phyloP scores from a whole-genome alignment of 2,888 invertebrate genomes.

The Polydesmus complanatus region DNA sequence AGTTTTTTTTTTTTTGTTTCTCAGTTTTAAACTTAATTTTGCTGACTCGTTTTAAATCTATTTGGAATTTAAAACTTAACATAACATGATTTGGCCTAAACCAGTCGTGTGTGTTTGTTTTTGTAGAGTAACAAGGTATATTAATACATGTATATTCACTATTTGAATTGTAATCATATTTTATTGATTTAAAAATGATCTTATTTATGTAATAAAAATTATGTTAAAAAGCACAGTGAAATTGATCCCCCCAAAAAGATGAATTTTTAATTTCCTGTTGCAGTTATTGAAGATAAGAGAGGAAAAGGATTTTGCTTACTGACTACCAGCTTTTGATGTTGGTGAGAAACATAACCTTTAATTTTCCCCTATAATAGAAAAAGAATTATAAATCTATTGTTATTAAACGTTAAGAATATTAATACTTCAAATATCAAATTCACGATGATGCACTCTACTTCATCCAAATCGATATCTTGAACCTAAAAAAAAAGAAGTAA shows the following conservation, averaged over 20 bases:
- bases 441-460: slow-evolving; percentile 89
- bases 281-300: slow-evolving; percentile 25
- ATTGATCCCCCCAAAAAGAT: no score
- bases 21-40: background rate
- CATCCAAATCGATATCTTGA: slow-evolving; percentile 74
- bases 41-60: background rate
- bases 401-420: background rate
- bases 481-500: slow-evolving; percentile 41
- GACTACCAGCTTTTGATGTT: slow-evolving; percentile 91
- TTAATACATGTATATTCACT: no score
- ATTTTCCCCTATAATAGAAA: slow-evolving; percentile 56
- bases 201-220: background rate
- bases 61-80: no score
- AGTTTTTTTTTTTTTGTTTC: no score
- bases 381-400: background rate
- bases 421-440: slow-evolving; percentile 76
- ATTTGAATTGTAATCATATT: background rate
- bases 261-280: background rate
- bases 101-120: background rate
- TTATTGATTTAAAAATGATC: background rate
- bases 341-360: slow-evolving; percentile 94
- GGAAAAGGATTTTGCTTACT: slow-evolving; percentile 97
- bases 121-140: background rate
- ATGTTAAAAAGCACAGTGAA: background rate
- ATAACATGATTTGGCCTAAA: background rate